Base-by-base conservation (phyloP, 2,888 invertebrate genomes). In the Thysanoteuthis rhombus region DNA sequence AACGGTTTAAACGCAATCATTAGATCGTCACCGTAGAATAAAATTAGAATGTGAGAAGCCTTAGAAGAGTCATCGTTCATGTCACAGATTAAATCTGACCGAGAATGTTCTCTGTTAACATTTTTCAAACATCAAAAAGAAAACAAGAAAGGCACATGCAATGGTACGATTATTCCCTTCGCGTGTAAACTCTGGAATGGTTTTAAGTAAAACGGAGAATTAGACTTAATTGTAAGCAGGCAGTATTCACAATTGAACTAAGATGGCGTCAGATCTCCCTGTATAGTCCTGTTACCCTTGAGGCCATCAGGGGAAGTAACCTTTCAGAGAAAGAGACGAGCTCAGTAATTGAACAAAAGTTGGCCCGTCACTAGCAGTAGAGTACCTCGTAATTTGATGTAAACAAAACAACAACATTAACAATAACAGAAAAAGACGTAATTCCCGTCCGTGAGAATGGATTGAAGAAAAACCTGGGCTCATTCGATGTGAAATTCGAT, bases 11-110 rank as follows among this genome's bases (percentile, higher is more conserved):
- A 42, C 42, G 42, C 12, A 12, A 42, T 1, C 42, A 42, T 42
- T 42, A 12, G 5, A 10, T 42, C 42, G 42, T 42, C 42, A 42
- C 42, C 6, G 42, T 42, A 42, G 42, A 42, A 6, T 42, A 12
- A 42, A 42, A 42, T 42, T 42, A 42, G 42, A 42, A 42, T 6
- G 12, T 6, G 42, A 6, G 42, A 42, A 42, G 12, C 42, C 42
- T 42, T 42, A 42, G n/a, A 10, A n/a, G 3, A 75, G 5, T n/a
- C n/a, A n/a, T n/a, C 10, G n/a, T 75, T 75, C n/a, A 32, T 75
- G n/a, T n/a, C n/a, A n/a, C n/a, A n/a, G 75, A n/a, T 75, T 75
- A 75, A n/a, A 75, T 75, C 75, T 75, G 75, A 75, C 75, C n/a
- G 16, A 75, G n/a, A 75, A n/a, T 75, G n/a, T 16, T 75, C n/a